Base-by-base conservation (phyloP, 2,797 vertebrate genomes). In the Silurus lanzhouensis region DNA sequence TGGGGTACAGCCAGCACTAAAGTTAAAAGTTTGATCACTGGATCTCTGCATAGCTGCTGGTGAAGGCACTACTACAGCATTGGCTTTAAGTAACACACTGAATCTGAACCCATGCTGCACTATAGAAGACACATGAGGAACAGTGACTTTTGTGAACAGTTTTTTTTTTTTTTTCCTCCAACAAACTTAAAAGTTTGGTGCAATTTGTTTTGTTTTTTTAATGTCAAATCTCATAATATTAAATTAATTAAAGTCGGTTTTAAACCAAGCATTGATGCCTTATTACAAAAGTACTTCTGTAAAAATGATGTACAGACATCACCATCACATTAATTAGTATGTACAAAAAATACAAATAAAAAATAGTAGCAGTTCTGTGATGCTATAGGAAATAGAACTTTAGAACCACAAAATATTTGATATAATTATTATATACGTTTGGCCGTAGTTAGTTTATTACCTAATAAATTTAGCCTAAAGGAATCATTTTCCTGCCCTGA, bases 1-100 rank as follows among this genome's bases (percentile, higher is more conserved):
- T 55, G 60, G 12, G 67, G 20, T 19, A 55, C 31, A 48, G 48
- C 8, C 25, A 44, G 6, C 17, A 38, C 61, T 12, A 15, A 46
- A 77, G 20, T 13, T 22, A 77, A 60, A 38, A 9, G 2, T 76
- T 48, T 31, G 9, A 22, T 20, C 31, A 31, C 8, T 13, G 52
- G 55, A 20, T 82, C 71, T 66, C 60, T 60, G 64, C 63, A 84
- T 22, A 80, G 19, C 67, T 71, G 19, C 67, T 71, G 66, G 60
- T 72, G 10, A 81, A 81, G 77, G 76, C 44, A 60, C 64, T 25
- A 20, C 6, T 44, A 72, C 67, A 63, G 25, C 20, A 48, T 72
- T 5, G 20, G 55, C 31, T 57, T 79, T 79, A 31, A 72, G 44
- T 46, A 64, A 52, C 4, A 71, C 55, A 61, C 48, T 63, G 75